Percentiles rank a stretch among this genome's conserved stretches.
Conservation (phyloP, 2,113 vertebrate species). For the Pterophyllum scalare region DNA sequence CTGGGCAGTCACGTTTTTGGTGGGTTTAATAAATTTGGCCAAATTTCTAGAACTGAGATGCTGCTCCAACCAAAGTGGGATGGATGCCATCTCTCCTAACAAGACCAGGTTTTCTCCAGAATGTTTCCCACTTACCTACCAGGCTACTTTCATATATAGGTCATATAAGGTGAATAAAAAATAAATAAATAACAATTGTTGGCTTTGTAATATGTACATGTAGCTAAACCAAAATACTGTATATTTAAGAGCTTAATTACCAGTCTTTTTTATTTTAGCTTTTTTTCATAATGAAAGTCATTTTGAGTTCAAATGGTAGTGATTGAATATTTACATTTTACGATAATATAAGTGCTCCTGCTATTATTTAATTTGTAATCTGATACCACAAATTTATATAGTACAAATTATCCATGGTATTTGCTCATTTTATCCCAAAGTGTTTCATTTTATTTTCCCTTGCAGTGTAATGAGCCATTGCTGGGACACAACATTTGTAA, state of each 20-base stretch:
- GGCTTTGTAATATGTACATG: background rate
- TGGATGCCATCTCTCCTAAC: too few species aligned
- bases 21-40: too few species aligned
- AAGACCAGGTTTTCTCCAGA: too few species aligned
- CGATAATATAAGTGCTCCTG: background rate
- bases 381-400: constrained; percentile 32
- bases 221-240: background rate
- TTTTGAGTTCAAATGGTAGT: constrained; percentile 13
- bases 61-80: too few species aligned
- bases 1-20: too few species aligned
- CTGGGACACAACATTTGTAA: constrained; percentile 35
- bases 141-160: background rate
- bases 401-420: constrained; percentile 14
- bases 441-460: constrained; percentile 40
- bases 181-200: background rate
- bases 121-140: too few species aligned
- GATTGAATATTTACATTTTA: constrained; percentile 10
- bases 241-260: background rate
- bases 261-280: background rate
- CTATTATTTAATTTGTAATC: constrained; percentile 35
- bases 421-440: constrained; percentile 35
- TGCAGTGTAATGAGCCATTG: constrained; percentile 28
- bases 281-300: background rate
- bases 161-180: background rate
- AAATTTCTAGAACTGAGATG: too few species aligned